A percentile compares a stretch with the other conserved stretches of the same genome.
phyloP scores from a whole-genome alignment of 2,888 invertebrate species.

The Noctua fimbriata region DNA sequence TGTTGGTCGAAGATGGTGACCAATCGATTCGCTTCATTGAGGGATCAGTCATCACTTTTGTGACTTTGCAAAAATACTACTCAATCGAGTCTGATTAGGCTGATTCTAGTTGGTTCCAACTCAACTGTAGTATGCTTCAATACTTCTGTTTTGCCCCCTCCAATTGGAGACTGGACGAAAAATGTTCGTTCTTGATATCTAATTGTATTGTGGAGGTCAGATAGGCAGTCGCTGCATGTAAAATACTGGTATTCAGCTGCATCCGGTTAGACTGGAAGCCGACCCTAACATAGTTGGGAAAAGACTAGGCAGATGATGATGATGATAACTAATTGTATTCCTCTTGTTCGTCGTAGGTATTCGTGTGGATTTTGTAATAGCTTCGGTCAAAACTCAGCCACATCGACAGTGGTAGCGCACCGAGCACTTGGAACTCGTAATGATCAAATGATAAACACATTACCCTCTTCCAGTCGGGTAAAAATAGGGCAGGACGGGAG shows the following conservation, averaged over 20 bases:
- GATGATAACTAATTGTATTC: neutral
- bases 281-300: too few species aligned
- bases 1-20: neutral
- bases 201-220: too few species aligned
- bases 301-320: too few species aligned
- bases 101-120: slow-evolving; percentile 23
- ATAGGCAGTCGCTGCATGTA: too few species aligned
- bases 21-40: slow-evolving; percentile 35
- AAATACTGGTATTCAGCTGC: too few species aligned
- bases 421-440: neutral
- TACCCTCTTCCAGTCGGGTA: neutral
- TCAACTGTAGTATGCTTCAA: neutral
- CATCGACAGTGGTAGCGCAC: neutral
- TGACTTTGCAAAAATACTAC: slow-evolving; percentile 44
- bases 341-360: neutral
- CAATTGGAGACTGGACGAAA: neutral
- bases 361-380: neutral
- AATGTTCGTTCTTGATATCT: too few species aligned
- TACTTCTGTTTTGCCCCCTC: neutral
- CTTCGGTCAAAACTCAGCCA: neutral
- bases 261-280: too few species aligned
- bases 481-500: neutral
- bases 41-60: neutral
- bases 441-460: neutral
- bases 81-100: slow-evolving; percentile 7